Evolutionary conservation across 23 tunicate species (phyloP).

Genomic region (Trididemnum clinides): DNA sequence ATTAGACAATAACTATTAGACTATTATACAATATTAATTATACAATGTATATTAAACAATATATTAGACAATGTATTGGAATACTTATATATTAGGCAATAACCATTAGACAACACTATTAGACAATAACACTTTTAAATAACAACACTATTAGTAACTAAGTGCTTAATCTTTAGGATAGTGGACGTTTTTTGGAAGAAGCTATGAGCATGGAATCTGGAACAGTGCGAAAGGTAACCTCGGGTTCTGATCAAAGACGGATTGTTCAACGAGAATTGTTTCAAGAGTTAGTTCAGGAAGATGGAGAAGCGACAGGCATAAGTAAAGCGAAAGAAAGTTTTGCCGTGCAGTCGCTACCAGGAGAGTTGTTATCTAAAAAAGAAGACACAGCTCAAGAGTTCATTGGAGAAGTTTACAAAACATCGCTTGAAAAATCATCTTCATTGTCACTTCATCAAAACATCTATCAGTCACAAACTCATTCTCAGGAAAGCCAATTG

Average conservation of each 20-base stretch:
- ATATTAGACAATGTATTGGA: too few relatives aligned
- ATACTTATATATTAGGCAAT: too few relatives aligned
- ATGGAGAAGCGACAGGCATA: not conserved
- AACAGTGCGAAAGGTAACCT: slow-evolving; percentile 19
- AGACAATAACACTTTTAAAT: too few relatives aligned
- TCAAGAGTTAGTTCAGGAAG: not conserved
- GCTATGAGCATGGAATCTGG: not conserved
- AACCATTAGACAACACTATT: too few relatives aligned
- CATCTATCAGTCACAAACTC: too few relatives aligned
- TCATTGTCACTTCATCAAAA: not conserved
- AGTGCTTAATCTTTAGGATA: not conserved
- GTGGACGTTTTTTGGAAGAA: not conserved
- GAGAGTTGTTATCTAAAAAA: not conserved
- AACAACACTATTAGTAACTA: too few relatives aligned
- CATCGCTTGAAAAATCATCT: not conserved
- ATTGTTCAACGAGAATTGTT: not conserved
- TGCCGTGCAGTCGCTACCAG: not conserved
- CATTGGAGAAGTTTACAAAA: too few relatives aligned
- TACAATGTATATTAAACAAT: too few relatives aligned
- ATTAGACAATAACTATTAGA: too few relatives aligned
- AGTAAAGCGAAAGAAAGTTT: not conserved
- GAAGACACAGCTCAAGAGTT: not conserved
- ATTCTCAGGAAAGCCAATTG: too few relatives aligned
- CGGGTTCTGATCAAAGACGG: not conserved
- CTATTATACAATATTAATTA: too few relatives aligned